A percentile compares a stretch with the other conserved stretches of the same genome.
phyloP scores from a whole-genome alignment of 1,140 invertebrate genomes.

The Drosophila parvula region DNA sequence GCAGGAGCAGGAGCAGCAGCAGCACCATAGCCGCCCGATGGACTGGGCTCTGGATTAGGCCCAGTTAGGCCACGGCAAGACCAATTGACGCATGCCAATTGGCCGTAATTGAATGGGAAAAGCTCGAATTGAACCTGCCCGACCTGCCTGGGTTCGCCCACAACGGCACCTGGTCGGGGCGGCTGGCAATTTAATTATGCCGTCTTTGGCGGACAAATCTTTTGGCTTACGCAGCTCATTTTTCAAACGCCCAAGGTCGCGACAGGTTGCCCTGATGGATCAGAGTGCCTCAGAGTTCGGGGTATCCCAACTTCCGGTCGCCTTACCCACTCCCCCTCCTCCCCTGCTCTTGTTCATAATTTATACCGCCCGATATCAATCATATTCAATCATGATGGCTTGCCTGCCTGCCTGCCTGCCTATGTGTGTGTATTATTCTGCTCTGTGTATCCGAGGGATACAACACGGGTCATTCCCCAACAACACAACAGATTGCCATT shows the following conservation, averaged over 20 bases:
- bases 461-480: slow-evolving; percentile 39
- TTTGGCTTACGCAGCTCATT: slow-evolving; percentile 62
- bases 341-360: slow-evolving; percentile 59
- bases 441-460: slow-evolving; percentile 54
- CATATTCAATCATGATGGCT: slow-evolving; percentile 71
- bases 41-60: neutral
- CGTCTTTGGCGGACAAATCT: slow-evolving; percentile 59
- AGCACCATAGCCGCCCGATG: neutral
- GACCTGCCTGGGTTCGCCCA: too few relatives aligned
- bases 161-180: slow-evolving; percentile 13
- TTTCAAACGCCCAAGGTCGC: slow-evolving; percentile 63
- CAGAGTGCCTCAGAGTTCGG: neutral
- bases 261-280: slow-evolving; percentile 56
- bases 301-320: neutral
- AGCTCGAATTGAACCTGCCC: slow-evolving; percentile 9
- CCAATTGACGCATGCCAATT: slow-evolving; percentile 45
- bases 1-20: neutral
- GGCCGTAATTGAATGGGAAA: slow-evolving; percentile 39
- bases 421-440: slow-evolving; percentile 17
- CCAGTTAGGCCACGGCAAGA: neutral
- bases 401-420: neutral
- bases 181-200: slow-evolving; percentile 66
- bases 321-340: too few relatives aligned
- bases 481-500: slow-evolving; percentile 64
- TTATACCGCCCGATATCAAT: slow-evolving; percentile 70